Evolutionary conservation across 2,888 invertebrate genomes (phyloP), one percentile per base, ranked within the genome.

Genomic region (Tryphoninae sp.): DNA sequence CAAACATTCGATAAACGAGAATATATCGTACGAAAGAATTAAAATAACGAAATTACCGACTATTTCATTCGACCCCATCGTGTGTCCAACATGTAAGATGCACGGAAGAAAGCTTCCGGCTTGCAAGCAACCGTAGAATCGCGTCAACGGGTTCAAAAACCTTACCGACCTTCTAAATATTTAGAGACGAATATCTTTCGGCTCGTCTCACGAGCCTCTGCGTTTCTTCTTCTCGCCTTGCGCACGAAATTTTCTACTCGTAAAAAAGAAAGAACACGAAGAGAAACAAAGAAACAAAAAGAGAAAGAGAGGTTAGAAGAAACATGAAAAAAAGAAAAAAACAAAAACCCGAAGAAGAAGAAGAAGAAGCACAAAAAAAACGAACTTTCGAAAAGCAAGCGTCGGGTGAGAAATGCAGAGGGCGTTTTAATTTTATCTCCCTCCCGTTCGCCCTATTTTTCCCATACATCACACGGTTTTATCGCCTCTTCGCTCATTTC

Each of bases 131-230:
- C 45, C 33, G 74, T 68, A 82, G 79, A 83, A 83, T 82, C 80
- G 84, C 81, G 78, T 82, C 83, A 81, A 82, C 64, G 81, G 80
- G 83, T 87, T 86, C 84, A 86, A 82, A 82, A 87, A 84, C 86
- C 84, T 83, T 78, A 49, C 16, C 59, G 62, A 69, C 68, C 76
- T 59, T 71, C 51, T 83, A 87, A 88, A 88, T 85, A 86, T 87
- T 87, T 88, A 80, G 79, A 67, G 51, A 72, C 45, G 11, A 45
- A 45, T 45, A 45, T 45, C 13, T 45, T 45, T 7, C 55, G n/a
- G 16, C 19, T 55, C 55, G 55, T 55, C 19, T 19, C 55, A 55
- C 55, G 19, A n/a, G n/a, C n/a, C n/a, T 55, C 55, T 19, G 16
- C 13, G 45, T 45, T 45, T 45, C 55, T 55, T 55, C 84, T 11